Base-by-base conservation (phyloP, 37 sponge, comb jelly and placozoan genomes). In the Petrosia ficiformis region DNA sequence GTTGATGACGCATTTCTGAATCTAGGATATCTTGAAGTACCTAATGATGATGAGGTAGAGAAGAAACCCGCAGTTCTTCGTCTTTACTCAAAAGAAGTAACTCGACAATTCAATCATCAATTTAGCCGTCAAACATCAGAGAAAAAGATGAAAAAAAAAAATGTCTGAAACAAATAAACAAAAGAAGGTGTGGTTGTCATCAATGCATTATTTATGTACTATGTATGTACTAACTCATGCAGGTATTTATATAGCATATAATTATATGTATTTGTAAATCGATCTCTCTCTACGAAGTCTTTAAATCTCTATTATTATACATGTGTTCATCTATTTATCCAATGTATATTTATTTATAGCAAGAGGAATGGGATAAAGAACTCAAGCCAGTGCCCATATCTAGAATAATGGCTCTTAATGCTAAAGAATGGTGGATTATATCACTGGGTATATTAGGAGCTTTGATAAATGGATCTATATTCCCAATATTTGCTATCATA, bases 401-500 rank as follows among this genome's bases (percentile, higher is more conserved):
- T 31, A 34, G 63, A 1, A 52, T 92, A 14, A 0, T 91, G 19
- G 67, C 60, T 30, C 34, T 78, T 56, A 95, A 93, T 79, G 56
- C 82, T 39, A 70, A 44, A 14, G 96, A 95, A 58, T 95, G 93
- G 93, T 79, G 74, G 65, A 61, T 86, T 34, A 89, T 95, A 44
- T 24, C 78, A 3, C 28, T 92, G 2, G 94, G 93, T 3, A 6
- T 80, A 24, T 24, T 92, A 0, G 93, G 90, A 29, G 79, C 91
- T 22, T 56, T 52, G 26, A 75, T 85, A 14, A 70, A 78, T 70
- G 93, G 93, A 0, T 1, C 25, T 29, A 58, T 78, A n/a, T 81
- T 72, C 28, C 93, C 93, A 1, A 3, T 80, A 34, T 92, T 92
- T 80, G 68, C 90, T 37, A 70, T 92, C 16, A 33, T 92, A 39